Percentiles rank a stretch among this genome's conserved stretches.
phyloP scores from a whole-genome alignment of 2,113 vertebrate species.

The Herpailurus yagouaroundi region DNA sequence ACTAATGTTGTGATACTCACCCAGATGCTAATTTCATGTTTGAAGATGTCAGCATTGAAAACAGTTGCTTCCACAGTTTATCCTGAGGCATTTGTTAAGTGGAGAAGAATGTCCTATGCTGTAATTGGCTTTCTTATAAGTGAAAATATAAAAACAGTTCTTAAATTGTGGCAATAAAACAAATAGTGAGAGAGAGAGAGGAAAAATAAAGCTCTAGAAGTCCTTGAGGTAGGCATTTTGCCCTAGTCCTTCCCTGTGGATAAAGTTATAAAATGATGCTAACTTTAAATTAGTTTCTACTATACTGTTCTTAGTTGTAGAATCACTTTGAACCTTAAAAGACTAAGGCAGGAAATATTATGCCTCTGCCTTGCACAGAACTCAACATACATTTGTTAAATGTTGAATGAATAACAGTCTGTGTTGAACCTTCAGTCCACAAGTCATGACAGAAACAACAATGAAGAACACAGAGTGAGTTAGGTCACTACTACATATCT shows the following conservation, averaged over 20 bases:
- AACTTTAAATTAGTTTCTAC: not conserved
- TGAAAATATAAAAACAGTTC: not conserved
- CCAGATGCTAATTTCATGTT: not conserved
- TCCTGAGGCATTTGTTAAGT: conserved; percentile 11
- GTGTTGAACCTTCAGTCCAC: not conserved
- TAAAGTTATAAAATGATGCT: not conserved
- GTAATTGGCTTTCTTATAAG: not conserved
- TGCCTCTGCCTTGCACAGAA: not conserved
- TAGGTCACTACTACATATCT: not conserved
- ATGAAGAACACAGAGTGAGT: not conserved
- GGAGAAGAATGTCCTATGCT: not conserved
- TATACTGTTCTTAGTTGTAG: not conserved
- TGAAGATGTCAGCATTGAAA: not conserved
- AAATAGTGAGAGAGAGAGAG: not conserved
- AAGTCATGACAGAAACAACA: not conserved
- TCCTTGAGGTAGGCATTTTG: not conserved
- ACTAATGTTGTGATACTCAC: not conserved
- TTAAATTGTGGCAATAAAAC: not conserved
- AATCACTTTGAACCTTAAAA: not conserved
- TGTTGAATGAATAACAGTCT: not conserved
- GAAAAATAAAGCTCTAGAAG: not conserved
- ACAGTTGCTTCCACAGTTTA: not conserved
- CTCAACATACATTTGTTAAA: not conserved
- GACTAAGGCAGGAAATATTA: not conserved
- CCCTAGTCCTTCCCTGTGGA: not conserved